A percentile compares a stretch with the other conserved stretches of the same genome.
These are phyloP conservation scores for Pseudorhiza aurosa DNA, from an alignment of 30 jellyfish, hydroid and myxozoan species.

Conservation along the genomic window DNA sequence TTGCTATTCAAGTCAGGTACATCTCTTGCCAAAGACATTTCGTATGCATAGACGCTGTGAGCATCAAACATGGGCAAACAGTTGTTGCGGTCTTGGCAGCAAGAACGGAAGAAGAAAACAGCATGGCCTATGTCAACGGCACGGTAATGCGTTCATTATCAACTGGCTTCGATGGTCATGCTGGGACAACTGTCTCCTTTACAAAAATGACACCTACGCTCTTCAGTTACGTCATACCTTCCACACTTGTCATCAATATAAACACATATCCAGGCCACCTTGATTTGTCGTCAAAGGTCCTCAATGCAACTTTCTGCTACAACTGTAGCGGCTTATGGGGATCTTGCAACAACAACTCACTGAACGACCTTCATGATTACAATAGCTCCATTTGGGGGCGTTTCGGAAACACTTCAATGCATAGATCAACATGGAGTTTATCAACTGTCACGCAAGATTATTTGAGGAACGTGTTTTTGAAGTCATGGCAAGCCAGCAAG, in stretches of 20 bases:
- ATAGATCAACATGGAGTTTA: slow-evolving; percentile 7
- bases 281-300: slow-evolving; percentile 25
- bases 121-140: slow-evolving; percentile 13
- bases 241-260: background rate
- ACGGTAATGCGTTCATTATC: background rate
- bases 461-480: background rate
- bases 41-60: slow-evolving; percentile 45
- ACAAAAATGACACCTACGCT: slow-evolving; percentile 10
- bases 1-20: slow-evolving; percentile 18
- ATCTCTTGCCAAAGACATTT: slow-evolving; percentile 20
- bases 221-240: background rate
- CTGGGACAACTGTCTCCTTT: background rate
- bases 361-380: slow-evolving; percentile 32
- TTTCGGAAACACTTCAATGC: background rate
- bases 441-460: slow-evolving; percentile 20
- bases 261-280: slow-evolving; percentile 1
- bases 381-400: slow-evolving; percentile 9
- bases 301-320: background rate
- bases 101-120: background rate
- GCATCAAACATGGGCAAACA: background rate
- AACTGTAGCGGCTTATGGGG: slow-evolving; percentile 61
- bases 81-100: slow-evolving; percentile 28
- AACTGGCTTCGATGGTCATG: background rate
- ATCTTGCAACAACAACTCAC: slow-evolving; percentile 21
- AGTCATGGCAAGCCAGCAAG: slow-evolving; percentile 40